Base-by-base conservation (phyloP, 2,113 vertebrate genomes). In the Cromileptes altivelis region DNA sequence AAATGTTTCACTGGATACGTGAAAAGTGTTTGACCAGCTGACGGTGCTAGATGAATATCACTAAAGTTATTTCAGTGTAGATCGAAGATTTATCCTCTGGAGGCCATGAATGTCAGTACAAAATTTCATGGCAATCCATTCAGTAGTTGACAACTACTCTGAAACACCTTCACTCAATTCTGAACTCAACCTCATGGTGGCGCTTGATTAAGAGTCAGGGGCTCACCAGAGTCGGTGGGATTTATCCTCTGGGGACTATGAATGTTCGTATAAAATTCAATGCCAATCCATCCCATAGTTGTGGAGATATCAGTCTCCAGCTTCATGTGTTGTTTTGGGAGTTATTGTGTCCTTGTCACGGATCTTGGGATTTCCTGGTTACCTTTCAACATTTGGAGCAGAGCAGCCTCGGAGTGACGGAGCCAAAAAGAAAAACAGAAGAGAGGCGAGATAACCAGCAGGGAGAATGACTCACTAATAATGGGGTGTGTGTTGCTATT, bases 381-480 rank as follows among this genome's bases (percentile, higher is more conserved):
- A 6, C 50, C 12, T 56, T 27, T 75, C 23, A 45, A 3, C 5
- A 1, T 72, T 4, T 33, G 15, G 4, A 71, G 2, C 33, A 27
- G 55, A 63, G 57, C 49, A 0, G 42, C 50, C 8, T 52, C 18
- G 0, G 72, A 76, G 58, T 52, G 50, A 60, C 1, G 3, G 23
- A 75, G 30, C 56, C 4, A 8, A 10, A 45, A 37, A 67, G 40
- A 7, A 21, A 60, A 70, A 55, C 63, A 49, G 73, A 33, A 6
- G 45, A 74, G 27, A 60, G 30, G 33, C 25, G 65, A 79, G 82
- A 72, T 67, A 68, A 68, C 63, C 61, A 72, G 47, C 58, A 57
- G 67, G 25, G 14, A 37, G 76, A 64, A 25, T 67, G 84, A 81
- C 69, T 78, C 73, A 62, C 70, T 84, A 84, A 86, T 84, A 70